Percentiles rank a stretch among this genome's conserved stretches.
phyloP scores from a whole-genome alignment of 2,113 vertebrate genomes.

The Hydropotes inermis region DNA sequence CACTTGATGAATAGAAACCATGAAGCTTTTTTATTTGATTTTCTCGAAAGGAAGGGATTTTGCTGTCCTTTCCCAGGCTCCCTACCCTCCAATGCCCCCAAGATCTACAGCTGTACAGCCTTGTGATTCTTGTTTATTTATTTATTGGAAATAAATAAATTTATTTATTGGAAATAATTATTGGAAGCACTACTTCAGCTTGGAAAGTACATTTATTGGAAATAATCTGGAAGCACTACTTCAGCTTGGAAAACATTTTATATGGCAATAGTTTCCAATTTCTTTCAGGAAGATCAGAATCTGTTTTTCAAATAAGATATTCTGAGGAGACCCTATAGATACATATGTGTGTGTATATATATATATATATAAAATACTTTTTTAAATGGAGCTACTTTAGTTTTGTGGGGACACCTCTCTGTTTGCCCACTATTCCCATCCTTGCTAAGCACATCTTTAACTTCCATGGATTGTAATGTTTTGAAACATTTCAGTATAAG shows the following conservation, averaged over 20 bases:
- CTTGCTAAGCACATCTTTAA: background rate
- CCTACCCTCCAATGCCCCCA: background rate
- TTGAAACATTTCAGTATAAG: background rate
- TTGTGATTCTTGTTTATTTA: background rate
- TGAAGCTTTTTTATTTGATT: background rate
- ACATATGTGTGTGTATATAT: background rate
- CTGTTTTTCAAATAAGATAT: slow-evolving; percentile 20
- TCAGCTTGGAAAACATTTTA: slow-evolving; percentile 8
- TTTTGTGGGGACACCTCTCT: background rate
- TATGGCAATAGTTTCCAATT: background rate
- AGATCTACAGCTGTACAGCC: background rate
- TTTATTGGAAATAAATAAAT: background rate
- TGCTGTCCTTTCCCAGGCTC: background rate
- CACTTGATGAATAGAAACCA: background rate
- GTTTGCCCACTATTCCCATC: background rate
- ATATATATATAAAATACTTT: background rate
- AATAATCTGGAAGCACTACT: background rate
- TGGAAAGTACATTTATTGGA: slow-evolving; percentile 17
- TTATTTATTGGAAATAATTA: background rate
- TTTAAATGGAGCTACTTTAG: background rate
- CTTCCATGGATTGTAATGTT: background rate
- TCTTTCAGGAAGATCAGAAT: background rate
- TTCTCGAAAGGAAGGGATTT: background rate
- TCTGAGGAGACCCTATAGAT: background rate
- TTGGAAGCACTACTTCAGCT: background rate